phyloP scores from a whole-genome alignment of 2,113 vertebrate genomes.

The Tragelaphus buxtoni region DNA sequence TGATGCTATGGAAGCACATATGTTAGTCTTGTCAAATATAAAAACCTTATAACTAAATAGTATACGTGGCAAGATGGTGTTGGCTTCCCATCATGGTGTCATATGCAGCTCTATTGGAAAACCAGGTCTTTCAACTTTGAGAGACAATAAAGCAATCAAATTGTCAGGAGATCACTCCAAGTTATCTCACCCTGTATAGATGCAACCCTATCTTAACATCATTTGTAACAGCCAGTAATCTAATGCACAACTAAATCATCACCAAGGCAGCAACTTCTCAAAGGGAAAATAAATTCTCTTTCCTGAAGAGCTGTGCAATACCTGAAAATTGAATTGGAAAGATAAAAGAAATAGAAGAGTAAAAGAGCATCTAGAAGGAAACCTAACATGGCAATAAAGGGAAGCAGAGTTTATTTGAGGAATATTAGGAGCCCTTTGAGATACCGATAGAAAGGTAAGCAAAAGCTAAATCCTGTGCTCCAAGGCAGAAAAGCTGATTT shows the following conservation, averaged over 20 bases:
- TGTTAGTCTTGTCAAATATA: not conserved
- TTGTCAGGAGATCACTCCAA: not conserved
- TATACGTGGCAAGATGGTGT: not conserved
- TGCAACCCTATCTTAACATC: not conserved
- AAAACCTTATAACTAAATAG: not conserved
- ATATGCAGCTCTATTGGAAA: not conserved
- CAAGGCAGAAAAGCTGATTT: not conserved
- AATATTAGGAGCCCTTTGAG: not conserved
- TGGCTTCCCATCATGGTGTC: not conserved
- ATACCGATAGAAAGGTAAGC: not conserved
- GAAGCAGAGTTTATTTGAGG: not conserved
- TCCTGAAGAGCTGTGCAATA: not conserved
- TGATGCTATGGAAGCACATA: not conserved
- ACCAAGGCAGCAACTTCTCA: not conserved
- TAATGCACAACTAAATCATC: not conserved
- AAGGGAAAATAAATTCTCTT: constrained; percentile 16
- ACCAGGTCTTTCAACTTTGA: not conserved
- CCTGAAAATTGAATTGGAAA: constrained; percentile 7
- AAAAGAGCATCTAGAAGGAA: not conserved
- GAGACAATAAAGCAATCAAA: not conserved
- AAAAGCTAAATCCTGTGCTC: not conserved
- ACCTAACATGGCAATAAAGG: not conserved
- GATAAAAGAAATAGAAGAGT: constrained; percentile 27
- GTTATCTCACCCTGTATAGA: not conserved
- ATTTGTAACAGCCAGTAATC: constrained; percentile 10